Evolutionary conservation across 1,140 invertebrate species (phyloP).

Genomic region (Drosophila yakuba): DNA sequence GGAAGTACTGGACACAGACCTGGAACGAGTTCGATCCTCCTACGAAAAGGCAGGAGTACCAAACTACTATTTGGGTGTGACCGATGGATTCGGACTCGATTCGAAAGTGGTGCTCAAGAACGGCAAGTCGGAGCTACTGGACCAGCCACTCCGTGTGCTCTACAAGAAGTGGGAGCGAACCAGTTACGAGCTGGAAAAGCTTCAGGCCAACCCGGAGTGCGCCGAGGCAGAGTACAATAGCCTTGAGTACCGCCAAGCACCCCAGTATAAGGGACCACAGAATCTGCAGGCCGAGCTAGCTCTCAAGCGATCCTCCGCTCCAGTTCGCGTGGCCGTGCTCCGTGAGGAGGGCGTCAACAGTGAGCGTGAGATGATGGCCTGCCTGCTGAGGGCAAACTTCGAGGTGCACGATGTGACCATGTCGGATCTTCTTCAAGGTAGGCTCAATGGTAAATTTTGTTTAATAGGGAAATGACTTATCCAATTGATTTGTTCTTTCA

Average conservation of each 20-base stretch:
- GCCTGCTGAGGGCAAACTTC: conserved; percentile 95
- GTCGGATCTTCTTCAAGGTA: conserved; percentile 92
- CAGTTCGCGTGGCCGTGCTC: conserved; percentile 93
- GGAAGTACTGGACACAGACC: conserved; percentile 88
- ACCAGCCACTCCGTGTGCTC: conserved; percentile 88
- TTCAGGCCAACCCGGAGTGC: conserved; percentile 92
- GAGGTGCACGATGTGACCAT: conserved; percentile 96
- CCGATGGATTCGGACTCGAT: conserved; percentile 88
- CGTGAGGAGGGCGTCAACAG: conserved; percentile 99
- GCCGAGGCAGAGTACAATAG: conserved; percentile 91
- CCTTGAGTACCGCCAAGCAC: conserved; percentile 87
- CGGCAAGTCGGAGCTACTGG: conserved; percentile 87
- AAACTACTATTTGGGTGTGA: conserved; percentile 90
- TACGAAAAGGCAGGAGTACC: conserved; percentile 88
- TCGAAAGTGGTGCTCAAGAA: conserved; percentile 88
- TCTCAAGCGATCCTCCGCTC: conserved; percentile 68
- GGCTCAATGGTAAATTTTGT: conserved; percentile 38
- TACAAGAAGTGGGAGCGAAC: conserved; percentile 97
- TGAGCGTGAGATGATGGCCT: conserved; percentile 98
- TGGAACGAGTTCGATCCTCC: conserved; percentile 87
- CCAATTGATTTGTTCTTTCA: conserved; percentile 8
- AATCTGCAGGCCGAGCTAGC: conserved; percentile 87
- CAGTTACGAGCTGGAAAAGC: conserved; percentile 94
- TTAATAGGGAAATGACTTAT: not conserved
- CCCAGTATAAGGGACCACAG: conserved; percentile 89